Evolutionary conservation across 2,888 invertebrate species (phyloP).

Genomic region (Drosophila lutescens): DNA sequence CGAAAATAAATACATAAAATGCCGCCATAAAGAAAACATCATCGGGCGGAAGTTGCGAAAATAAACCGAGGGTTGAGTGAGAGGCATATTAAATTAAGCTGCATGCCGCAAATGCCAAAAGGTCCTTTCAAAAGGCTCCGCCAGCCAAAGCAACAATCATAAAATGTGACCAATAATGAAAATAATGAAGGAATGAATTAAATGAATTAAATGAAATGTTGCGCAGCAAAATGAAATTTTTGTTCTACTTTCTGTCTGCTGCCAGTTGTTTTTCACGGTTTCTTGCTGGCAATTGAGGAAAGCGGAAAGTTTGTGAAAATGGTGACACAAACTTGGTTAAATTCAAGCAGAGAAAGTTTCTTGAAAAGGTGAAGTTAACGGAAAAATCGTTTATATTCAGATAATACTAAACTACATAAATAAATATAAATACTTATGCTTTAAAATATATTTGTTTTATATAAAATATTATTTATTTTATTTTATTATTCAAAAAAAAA

Average conservation of each 20-base stretch:
- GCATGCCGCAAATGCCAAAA: conserved; percentile 68
- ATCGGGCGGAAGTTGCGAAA: conserved; percentile 44
- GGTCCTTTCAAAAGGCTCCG: conserved; percentile 14
- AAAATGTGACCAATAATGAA: conserved; percentile 77
- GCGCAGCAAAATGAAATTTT: conserved; percentile 39
- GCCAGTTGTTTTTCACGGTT: conserved; percentile 3
- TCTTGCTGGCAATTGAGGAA: too few species aligned
- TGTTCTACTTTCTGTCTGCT: conserved; percentile 3
- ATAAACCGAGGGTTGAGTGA: conserved; percentile 26
- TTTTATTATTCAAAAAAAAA: too few species aligned
- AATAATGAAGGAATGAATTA: conserved; percentile 56
- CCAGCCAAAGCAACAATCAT: conserved; percentile 48
- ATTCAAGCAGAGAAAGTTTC: not conserved
- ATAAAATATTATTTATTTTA: too few species aligned
- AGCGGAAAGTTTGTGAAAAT: conserved; percentile 3
- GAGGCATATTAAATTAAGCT: conserved; percentile 67
- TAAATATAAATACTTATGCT: too few species aligned
- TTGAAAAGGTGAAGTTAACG: not conserved
- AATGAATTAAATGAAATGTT: conserved; percentile 47
- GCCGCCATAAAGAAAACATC: conserved; percentile 56
- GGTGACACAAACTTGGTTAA: not conserved
- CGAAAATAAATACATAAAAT: conserved; percentile 72
- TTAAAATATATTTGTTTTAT: too few species aligned
- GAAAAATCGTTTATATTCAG: too few species aligned
- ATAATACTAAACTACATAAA: too few species aligned